Evolutionary conservation across 37 sponge, comb jelly and placozoan genomes (phyloP).

Genomic region (Trichoplax adhaerens): DNA sequence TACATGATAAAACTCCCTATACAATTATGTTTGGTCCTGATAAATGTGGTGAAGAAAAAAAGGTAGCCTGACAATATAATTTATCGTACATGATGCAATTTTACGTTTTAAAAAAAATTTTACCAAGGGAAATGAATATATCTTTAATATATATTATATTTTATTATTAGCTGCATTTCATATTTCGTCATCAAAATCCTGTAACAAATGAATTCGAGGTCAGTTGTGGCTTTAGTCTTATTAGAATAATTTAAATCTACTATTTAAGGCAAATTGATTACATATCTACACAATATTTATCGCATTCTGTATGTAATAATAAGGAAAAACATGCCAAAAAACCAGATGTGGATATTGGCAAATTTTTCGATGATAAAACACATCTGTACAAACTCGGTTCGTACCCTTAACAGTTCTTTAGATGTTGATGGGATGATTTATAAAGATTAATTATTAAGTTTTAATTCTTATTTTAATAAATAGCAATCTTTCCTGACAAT

Average conservation of each 20-base stretch:
- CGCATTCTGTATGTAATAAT: not conserved
- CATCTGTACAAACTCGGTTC: slow-evolving; percentile 33
- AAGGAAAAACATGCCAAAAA: slow-evolving; percentile 85
- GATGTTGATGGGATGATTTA: slow-evolving; percentile 3
- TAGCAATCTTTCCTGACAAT: slow-evolving; percentile 48
- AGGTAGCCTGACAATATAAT: slow-evolving; percentile 26
- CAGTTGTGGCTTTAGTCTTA: not conserved
- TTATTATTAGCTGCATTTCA: slow-evolving; percentile 63
- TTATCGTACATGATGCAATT: no score
- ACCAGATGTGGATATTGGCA: slow-evolving; percentile 22
- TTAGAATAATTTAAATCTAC: no score
- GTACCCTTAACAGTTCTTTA: not conserved
- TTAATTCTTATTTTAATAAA: not conserved
- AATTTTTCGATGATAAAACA: slow-evolving; percentile 76
- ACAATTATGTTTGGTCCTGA: slow-evolving; percentile 99
- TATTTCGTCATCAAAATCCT: slow-evolving; percentile 82
- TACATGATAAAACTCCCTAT: slow-evolving; percentile 83
- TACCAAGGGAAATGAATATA: no score
- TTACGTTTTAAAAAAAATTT: no score
- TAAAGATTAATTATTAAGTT: not conserved
- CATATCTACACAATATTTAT: no score
- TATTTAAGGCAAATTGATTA: no score
- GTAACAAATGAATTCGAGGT: slow-evolving; percentile 74
- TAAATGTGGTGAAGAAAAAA: slow-evolving; percentile 71
- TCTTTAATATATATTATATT: not conserved